Conservation (phyloP, 2,797 vertebrate genomes). For the Pelochelys cantorii region DNA sequence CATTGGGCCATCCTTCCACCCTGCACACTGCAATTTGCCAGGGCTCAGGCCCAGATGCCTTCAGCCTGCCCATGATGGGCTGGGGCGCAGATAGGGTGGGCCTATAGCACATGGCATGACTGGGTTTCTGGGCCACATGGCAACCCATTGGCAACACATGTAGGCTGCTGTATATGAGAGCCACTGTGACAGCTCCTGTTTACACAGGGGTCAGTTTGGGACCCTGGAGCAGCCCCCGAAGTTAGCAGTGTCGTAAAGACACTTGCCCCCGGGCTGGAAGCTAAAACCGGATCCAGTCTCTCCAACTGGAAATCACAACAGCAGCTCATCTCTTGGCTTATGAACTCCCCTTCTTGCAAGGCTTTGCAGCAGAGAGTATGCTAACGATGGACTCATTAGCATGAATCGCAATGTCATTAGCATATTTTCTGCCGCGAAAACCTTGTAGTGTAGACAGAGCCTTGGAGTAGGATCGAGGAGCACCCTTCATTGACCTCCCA, state of each 20-base stretch:
- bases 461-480: no score
- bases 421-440: no score
- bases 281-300: no score
- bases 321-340: no score
- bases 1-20: fast-evolving
- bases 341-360: no score
- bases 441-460: no score
- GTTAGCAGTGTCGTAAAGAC: neutral
- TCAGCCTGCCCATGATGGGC: neutral
- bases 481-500: no score
- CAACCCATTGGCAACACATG: neutral
- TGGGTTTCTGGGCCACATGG: neutral
- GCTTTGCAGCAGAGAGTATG: no score
- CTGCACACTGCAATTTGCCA: neutral
- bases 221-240: neutral
- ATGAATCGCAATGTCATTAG: no score
- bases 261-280: neutral
- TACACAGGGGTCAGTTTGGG: neutral
- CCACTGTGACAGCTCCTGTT: neutral
- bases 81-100: neutral
- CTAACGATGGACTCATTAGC: no score
- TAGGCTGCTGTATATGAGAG: neutral
- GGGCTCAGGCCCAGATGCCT: neutral
- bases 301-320: no score
- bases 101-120: no score